A percentile compares a stretch with the other conserved stretches of the same genome.
Evolutionary conservation across 2,113 vertebrate species (phyloP).

Genomic region (Myotis davidii): DNA sequence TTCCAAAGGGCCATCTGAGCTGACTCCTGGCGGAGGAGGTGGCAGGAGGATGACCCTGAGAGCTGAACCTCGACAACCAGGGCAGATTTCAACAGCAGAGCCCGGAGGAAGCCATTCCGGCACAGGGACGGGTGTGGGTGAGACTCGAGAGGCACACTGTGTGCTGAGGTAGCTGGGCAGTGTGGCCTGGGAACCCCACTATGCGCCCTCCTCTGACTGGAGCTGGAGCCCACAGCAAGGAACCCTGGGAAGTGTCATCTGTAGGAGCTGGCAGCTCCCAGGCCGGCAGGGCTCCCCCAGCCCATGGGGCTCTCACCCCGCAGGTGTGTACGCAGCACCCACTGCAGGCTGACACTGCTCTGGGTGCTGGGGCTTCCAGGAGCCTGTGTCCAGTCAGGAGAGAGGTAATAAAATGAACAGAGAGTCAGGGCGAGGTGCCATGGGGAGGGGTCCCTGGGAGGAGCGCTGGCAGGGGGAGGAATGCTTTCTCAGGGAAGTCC

Average conservation of each 20-base stretch:
- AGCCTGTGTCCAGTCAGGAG: neutral
- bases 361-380: neutral
- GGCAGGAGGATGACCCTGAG: fast-evolving
- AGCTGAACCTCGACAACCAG: neutral
- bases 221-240: neutral
- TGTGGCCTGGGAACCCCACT: too few species aligned
- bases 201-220: neutral
- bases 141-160: neutral
- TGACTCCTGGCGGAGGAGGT: fast-evolving
- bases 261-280: neutral
- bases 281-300: too few species aligned
- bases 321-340: neutral
- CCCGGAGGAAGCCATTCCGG: neutral
- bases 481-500: neutral
- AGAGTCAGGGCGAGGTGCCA: neutral
- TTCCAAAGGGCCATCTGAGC: neutral
- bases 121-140: fast-evolving
- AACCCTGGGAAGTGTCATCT: neutral
- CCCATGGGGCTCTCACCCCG: neutral
- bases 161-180: neutral
- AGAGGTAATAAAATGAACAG: neutral
- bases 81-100: neutral
- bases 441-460: neutral
- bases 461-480: neutral
- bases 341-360: too few species aligned